These are phyloP conservation scores for Fragum fragum DNA, from an alignment of 2,888 invertebrate genomes.

Conservation along the genomic window DNA sequence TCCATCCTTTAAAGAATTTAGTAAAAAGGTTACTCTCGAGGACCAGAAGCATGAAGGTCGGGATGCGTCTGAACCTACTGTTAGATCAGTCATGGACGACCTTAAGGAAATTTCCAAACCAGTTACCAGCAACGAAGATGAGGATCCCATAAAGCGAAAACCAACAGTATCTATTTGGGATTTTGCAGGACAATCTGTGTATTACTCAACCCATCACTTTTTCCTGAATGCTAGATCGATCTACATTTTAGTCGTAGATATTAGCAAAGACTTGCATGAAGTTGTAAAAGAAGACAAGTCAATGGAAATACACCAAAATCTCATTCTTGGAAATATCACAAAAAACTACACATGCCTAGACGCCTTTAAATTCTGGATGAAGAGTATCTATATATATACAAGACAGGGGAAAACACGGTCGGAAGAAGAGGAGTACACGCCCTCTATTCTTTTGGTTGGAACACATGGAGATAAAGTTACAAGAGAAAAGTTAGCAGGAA, in stretches of 20 bases:
- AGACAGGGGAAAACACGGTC: not conserved
- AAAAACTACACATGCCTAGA: slow-evolving; percentile 5
- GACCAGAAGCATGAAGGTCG: no score
- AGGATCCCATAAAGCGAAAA: not conserved
- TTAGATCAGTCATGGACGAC: no score
- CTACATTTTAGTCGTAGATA: slow-evolving; percentile 53
- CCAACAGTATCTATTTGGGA: slow-evolving; percentile 53
- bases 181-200: slow-evolving; percentile 32
- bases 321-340: not conserved
- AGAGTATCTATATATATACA: no score
- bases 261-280: slow-evolving; percentile 19
- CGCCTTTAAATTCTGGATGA: no score
- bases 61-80: no score
- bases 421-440: slow-evolving; percentile 4
- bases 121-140: not conserved
- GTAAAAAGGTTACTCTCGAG: not conserved
- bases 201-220: slow-evolving; percentile 60
- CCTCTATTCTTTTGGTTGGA: slow-evolving; percentile 54
- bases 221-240: slow-evolving; percentile 54
- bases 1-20: not conserved
- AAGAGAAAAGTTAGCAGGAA: not conserved
- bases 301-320: not conserved
- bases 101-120: not conserved
- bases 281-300: not conserved
- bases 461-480: slow-evolving; percentile 51